Conservation (phyloP, 2,888 invertebrate genomes). For the Xylophagus ater region DNA sequence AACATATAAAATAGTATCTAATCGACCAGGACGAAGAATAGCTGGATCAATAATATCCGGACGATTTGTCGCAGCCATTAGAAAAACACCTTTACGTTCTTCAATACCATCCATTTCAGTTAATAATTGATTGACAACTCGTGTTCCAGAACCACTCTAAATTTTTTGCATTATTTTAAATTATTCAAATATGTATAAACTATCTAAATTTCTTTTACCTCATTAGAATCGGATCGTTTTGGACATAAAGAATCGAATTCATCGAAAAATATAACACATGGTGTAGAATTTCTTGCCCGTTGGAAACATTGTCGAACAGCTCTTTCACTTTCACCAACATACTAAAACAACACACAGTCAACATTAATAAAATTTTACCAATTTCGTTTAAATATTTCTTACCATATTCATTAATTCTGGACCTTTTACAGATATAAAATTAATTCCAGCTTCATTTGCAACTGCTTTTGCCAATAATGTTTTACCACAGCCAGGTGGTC, state of each 20-base stretch:
- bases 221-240: slow-evolving; percentile 64
- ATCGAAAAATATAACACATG: slow-evolving; percentile 98
- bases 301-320: slow-evolving; percentile 94
- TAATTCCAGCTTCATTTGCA: slow-evolving; percentile 96
- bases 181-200: too few relatives aligned
- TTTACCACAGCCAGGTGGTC: slow-evolving; percentile 95
- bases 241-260: slow-evolving; percentile 95
- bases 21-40: slow-evolving; percentile 73
- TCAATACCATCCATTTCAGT: slow-evolving; percentile 99
- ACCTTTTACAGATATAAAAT: slow-evolving; percentile 97
- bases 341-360: slow-evolving; percentile 47
- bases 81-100: slow-evolving; percentile 80
- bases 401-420: slow-evolving; percentile 97
- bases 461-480: slow-evolving; percentile 95
- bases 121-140: slow-evolving; percentile 92
- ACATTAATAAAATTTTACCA: slow-evolving; percentile 5
- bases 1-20: slow-evolving; percentile 83
- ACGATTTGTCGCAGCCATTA: slow-evolving; percentile 93
- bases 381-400: slow-evolving; percentile 22
- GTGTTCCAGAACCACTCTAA: slow-evolving; percentile 59
- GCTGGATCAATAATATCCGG: slow-evolving; percentile 97
- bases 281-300: slow-evolving; percentile 86
- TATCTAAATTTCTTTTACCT: slow-evolving; percentile 37
- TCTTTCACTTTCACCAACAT: slow-evolving; percentile 96
- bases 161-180: not conserved